Evolutionary conservation across 2,797 vertebrate genomes (phyloP), one percentile per base, ranked within the genome.

Genomic region (Tokudaia muenninki): DNA sequence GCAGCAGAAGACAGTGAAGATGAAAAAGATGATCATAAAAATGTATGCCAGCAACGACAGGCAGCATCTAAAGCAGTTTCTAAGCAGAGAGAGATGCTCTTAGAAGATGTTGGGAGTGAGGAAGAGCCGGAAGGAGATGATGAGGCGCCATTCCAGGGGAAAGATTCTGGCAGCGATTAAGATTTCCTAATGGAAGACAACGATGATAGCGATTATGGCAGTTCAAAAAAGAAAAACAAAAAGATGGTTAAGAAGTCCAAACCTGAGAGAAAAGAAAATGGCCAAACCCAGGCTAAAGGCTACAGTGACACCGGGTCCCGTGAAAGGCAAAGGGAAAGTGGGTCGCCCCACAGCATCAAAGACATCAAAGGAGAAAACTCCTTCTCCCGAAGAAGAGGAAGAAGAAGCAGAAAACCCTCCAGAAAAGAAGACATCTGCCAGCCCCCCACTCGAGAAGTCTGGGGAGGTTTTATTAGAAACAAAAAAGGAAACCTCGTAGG

Each of bases 61-160:
- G 99, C 99, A 0, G 99, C 99, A 2, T 99, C 99, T 90, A 99
- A 99, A 99, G 99, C 99, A 0, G 99, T 99, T 96, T 99, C 99
- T 77, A 99, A 99, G 98, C 99, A 41, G 41, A 41, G 41, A 41
- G 41, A 41, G 41, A 41, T 41, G 41, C 41, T 41, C 41, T 41
- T 41, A 3, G 41, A 41, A 41, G 41, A 99, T 50, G 47, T 50
- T 9, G 47, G 47, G 5, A 50, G 47, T 50, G 47, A 50, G 47
- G 47, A 50, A 50, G 47, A 50, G 47, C 47, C 9, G 47, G 47
- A 50, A 50, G 9, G 9, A 50, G 47, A 50, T 50, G 47, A 50
- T 50, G 47, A 50, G 47, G 47, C 9, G 47, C 47, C 47, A 50
- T 6, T 50, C 47, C 47, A 50, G 47, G 98, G 98, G 99, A 97